Conservation (phyloP, 1,140 invertebrate species). For the silkworm (Bombyx mori) region DNA sequence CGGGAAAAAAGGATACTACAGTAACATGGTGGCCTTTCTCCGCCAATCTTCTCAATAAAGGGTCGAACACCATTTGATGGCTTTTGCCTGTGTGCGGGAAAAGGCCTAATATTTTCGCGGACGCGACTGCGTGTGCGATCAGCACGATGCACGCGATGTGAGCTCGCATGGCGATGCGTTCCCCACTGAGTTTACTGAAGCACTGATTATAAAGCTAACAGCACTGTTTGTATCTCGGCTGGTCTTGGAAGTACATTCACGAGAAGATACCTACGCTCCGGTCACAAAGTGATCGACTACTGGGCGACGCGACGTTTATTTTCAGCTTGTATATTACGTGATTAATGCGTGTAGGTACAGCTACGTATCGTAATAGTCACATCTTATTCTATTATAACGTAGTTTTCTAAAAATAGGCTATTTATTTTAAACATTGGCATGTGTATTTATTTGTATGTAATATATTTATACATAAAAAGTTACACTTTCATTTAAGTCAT, state of each 20-base stretch:
- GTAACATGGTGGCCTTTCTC: conserved; percentile 76
- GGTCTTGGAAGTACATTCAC: neutral
- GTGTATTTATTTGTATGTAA: no score
- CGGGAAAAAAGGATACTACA: conserved; percentile 72
- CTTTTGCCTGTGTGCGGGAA: conserved; percentile 77
- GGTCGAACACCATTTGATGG: conserved; percentile 79
- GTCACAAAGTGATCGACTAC: neutral
- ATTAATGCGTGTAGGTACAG: no score
- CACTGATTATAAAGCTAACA: conserved; percentile 13
- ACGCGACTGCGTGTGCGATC: conserved; percentile 11
- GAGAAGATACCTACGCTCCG: neutral
- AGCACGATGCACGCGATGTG: conserved; percentile 26
- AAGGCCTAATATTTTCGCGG: conserved; percentile 71
- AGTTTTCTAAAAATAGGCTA: no score
- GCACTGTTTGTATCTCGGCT: neutral
- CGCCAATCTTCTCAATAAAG: conserved; percentile 73
- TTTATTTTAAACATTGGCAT: no score
- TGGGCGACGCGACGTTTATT: neutral
- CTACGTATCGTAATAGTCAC: no score
- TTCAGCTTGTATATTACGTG: neutral
- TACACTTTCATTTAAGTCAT: no score
- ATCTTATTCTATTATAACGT: no score
- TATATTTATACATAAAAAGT: no score
- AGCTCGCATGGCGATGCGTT: conserved; percentile 15
- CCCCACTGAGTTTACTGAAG: conserved; percentile 11